Evolutionary conservation across 1,140 invertebrate genomes (phyloP), one percentile per base, ranked within the genome.

Genomic region (Brachionus angularis): DNA sequence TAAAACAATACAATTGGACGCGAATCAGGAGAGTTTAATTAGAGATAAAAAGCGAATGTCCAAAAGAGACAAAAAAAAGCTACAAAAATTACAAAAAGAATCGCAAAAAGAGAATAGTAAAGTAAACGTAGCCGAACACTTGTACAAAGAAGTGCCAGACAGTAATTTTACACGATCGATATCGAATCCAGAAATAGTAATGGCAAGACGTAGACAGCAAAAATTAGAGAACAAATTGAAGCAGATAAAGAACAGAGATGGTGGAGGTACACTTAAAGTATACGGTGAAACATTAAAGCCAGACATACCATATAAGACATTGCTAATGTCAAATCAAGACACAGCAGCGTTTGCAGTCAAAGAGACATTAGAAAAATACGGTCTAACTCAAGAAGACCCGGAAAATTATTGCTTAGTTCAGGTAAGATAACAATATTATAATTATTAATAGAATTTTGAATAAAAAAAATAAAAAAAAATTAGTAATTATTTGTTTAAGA

Each of bases 121-220:
- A 77, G 72, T 76, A 77, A 72, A 64, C 49, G 75, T 79, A 12
- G 79, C 79, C 2, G 76, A 78, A 42, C 76, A 79, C 44, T 75
- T 80, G 42, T 82, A 81, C 73, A 76, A 75, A 39, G 94, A 98
- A 84, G 82, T 98, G 73, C 95, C 95, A 21, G 93, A 97, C 84
- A 96, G 93, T 27, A 94, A 91, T 78, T 98, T 98, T 81, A 98
- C 94, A 16, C 85, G 96, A 73, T 96, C 92, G 74, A 98, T 98
- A 78, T 97, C 93, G 55, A 98, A 99, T 85, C 96, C 96, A 8
- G 96, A 99, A 84, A 93, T 93, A 67, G 96, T 98, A 67, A 98
- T 98, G 96, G 86, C 93, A 72, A 86, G 95, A 34, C 84, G 94
- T 71, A 83, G 96, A n/a, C 93, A 98, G 78, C 92, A 96, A 80